These are phyloP conservation scores for Cyprinodon brontotheroides DNA, from an alignment of 2,113 vertebrate genomes.

Conservation along the genomic window DNA sequence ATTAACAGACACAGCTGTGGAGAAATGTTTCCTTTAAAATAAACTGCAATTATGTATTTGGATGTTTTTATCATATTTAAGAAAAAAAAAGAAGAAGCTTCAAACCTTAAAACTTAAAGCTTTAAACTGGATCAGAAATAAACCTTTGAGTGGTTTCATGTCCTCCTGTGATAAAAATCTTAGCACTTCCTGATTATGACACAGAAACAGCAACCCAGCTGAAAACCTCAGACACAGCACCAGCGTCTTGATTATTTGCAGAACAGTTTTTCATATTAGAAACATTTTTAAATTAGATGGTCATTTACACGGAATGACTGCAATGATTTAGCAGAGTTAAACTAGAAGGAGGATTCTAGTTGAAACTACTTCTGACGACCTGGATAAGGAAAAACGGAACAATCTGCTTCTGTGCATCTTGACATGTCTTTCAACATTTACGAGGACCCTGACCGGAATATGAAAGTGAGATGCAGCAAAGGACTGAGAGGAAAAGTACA, in stretches of 20 bases:
- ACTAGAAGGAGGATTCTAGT: neutral
- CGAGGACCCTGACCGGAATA: neutral
- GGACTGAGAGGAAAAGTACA: fast-evolving
- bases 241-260: neutral
- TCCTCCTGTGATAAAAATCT: slow-evolving; percentile 20
- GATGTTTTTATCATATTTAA: too few species aligned
- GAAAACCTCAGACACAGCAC: neutral
- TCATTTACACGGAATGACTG: neutral
- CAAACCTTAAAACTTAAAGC: too few species aligned
- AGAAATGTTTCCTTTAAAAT: neutral
- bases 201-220: neutral
- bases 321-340: neutral
- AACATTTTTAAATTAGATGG: neutral
- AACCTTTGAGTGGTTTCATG: neutral
- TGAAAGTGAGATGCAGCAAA: neutral
- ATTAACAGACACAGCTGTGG: neutral
- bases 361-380: neutral
- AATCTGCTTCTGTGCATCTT: neutral
- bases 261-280: too few species aligned
- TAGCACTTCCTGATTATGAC: neutral
- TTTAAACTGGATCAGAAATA: neutral
- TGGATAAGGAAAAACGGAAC: neutral
- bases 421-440: slow-evolving; percentile 48
- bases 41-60: too few species aligned
- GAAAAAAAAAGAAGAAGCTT: too few species aligned